Base-by-base conservation (phyloP, 2,888 invertebrate species). In the Tyria jacobaeae region DNA sequence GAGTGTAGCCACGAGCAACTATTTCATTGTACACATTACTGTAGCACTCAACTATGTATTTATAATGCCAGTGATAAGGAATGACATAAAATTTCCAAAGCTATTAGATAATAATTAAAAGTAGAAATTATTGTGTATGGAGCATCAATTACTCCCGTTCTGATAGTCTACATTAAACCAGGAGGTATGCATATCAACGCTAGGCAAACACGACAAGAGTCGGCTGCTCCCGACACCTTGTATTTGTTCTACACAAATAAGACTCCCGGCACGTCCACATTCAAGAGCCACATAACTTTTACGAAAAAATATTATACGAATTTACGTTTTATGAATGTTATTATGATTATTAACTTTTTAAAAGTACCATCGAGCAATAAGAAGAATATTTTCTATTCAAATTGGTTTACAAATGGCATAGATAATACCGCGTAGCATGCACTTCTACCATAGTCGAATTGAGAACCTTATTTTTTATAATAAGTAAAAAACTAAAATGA, bases 221-320 rank as follows among this genome's bases (percentile, higher is more conserved):
- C 74, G 76, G 80, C 80, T 79, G 81, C 77, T 83, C 86, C 88
- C 85, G 90, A 88, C 89, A 89, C 80, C 81, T 85, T 64, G 84
- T 93, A 90, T 93, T 94, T 94, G 88, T 82, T 79, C 78, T 69
- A 68, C 61, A 83, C 90, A 93, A 92, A 93, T 88, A 93, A 72
- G 65, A 78, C 83, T 86, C 85, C 89, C 79, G 85, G 76, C 87
- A 84, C 85, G 85, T 85, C 83, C 82, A 73, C 84, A n/a, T 10
- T 77, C 75, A 78, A 79, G 79, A 82, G 80, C 76, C 79, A 81
- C 78, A 83, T 41, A 21, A 54, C 31, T 15, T 52, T 24, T 44
- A 41, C 68, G 73, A 64, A 50, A 50, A 3, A 31, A 31, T 31
- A 31, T 31, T 31, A 50, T 15, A 31, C 31, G 10, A 50, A 71